A percentile compares a stretch with the other conserved stretches of the same genome.
These are phyloP conservation scores for Anthrax anthrax DNA, from an alignment of 2,888 invertebrate genomes.

Conservation along the genomic window DNA sequence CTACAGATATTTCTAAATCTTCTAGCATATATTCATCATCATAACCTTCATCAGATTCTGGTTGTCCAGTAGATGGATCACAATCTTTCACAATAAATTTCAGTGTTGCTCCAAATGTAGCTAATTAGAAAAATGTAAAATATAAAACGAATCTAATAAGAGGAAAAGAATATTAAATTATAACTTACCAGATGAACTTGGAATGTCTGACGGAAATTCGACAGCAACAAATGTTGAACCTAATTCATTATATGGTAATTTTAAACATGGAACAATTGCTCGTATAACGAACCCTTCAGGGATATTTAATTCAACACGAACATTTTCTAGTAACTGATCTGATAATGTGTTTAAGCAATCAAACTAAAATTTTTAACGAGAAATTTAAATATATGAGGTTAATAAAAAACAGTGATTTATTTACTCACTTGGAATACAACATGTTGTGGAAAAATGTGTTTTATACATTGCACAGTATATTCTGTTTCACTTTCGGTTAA, in stretches of 20 bases:
- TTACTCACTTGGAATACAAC: slow-evolving; percentile 63
- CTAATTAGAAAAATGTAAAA: too few relatives aligned
- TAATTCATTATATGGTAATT: slow-evolving; percentile 73
- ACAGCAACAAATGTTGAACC: slow-evolving; percentile 75
- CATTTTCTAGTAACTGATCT: slow-evolving; percentile 89
- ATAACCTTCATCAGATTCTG: slow-evolving; percentile 92
- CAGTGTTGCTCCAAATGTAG: slow-evolving; percentile 74
- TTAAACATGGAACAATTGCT: slow-evolving; percentile 54
- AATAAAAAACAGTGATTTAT: background rate
- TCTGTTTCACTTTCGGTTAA: slow-evolving; percentile 97
- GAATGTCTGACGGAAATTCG: slow-evolving; percentile 64
- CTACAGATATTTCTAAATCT: slow-evolving; percentile 72
- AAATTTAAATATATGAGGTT: too few relatives aligned
- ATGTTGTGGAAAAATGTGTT: slow-evolving; percentile 78
- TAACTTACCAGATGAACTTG: slow-evolving; percentile 49
- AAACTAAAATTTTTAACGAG: slow-evolving; percentile 52
- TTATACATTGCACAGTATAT: slow-evolving; percentile 86
- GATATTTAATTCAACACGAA: slow-evolving; percentile 71
- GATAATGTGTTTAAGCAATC: slow-evolving; percentile 93
- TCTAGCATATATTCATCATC: slow-evolving; percentile 93
- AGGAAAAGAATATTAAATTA: background rate
- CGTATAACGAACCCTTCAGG: slow-evolving; percentile 67
- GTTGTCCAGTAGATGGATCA: slow-evolving; percentile 84
- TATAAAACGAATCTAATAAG: background rate
- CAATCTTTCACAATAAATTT: slow-evolving; percentile 94